phyloP scores from a whole-genome alignment of 1,140 invertebrate species.

The Lepidurus couesii region DNA sequence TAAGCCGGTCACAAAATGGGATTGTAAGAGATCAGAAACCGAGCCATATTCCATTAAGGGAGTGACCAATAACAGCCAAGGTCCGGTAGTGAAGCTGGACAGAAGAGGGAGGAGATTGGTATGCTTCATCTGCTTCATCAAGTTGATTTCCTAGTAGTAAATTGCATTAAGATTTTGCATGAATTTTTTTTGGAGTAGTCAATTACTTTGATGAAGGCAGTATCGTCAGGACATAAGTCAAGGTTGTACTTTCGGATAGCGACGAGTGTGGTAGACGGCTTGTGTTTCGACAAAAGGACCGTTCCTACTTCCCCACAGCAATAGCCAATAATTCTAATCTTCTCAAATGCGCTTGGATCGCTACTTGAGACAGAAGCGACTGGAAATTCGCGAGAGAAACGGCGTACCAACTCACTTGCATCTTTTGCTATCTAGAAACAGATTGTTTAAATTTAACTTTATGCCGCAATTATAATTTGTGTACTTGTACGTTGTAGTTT shows the following conservation, averaged over 20 bases:
- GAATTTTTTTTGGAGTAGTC: background rate
- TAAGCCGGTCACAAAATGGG: conserved; percentile 69
- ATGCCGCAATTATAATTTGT: background rate
- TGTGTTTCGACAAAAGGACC: background rate
- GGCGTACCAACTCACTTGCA: background rate
- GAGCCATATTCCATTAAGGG: conserved; percentile 76
- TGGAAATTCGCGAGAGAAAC: background rate
- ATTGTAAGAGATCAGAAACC: conserved; percentile 67
- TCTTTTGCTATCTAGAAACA: background rate
- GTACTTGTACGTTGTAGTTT: too few relatives aligned
- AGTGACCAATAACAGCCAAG: conserved; percentile 68
- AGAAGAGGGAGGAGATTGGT: conserved; percentile 66
- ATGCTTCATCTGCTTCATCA: conserved; percentile 66
- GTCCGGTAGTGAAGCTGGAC: conserved; percentile 64
- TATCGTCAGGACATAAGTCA: conserved; percentile 17
- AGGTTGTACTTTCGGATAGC: conserved; percentile 26
- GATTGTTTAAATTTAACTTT: background rate
- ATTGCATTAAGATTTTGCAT: conserved; percentile 36
- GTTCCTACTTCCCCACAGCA: conserved; percentile 7
- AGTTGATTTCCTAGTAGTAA: conserved; percentile 65
- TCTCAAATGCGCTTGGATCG: background rate
- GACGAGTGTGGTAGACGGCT: background rate
- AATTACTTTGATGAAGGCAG: conserved; percentile 17
- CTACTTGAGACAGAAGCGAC: background rate
- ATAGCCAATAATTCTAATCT: background rate